phyloP scores from a whole-genome alignment of 1,140 invertebrate species.

The Cephus cinctus region DNA sequence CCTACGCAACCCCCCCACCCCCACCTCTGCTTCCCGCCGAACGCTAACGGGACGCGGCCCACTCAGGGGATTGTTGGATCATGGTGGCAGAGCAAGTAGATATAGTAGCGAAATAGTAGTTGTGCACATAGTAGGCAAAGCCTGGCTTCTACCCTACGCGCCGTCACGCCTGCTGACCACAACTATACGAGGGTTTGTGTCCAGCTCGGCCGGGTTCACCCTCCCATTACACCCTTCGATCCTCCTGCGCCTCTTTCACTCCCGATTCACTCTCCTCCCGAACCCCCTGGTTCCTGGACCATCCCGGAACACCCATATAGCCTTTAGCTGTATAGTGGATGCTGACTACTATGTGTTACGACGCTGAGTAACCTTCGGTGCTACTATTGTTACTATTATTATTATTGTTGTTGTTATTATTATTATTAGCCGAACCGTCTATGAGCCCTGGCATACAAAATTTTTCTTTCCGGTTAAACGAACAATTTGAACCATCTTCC shows the following conservation, averaged over 20 bases:
- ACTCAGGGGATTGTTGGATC: conserved; percentile 39
- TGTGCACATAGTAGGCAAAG: conserved; percentile 21
- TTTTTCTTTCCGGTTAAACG: no score
- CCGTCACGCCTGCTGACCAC: conserved; percentile 54
- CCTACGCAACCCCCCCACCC: no score
- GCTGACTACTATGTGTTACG: no score
- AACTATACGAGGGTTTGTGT: conserved; percentile 45
- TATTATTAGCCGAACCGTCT: no score
- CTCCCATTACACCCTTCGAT: conserved; percentile 11
- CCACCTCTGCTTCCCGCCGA: no score
- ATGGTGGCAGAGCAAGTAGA: conserved; percentile 32
- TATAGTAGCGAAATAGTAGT: conserved; percentile 32
- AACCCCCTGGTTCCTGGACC: conserved; percentile 16
- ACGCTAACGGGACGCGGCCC: conserved; percentile 42
- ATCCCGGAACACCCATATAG: no score
- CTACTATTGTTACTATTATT: no score
- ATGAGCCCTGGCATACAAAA: no score
- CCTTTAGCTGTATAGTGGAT: no score
- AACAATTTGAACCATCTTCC: no score
- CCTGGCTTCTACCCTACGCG: conserved; percentile 35
- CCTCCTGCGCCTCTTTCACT: conserved; percentile 16
- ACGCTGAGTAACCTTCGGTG: no score
- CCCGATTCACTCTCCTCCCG: conserved; percentile 6
- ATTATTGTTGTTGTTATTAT: no score
- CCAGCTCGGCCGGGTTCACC: conserved; percentile 13